Base-by-base conservation (phyloP, 2,888 invertebrate genomes). In the Laothoe populi region DNA sequence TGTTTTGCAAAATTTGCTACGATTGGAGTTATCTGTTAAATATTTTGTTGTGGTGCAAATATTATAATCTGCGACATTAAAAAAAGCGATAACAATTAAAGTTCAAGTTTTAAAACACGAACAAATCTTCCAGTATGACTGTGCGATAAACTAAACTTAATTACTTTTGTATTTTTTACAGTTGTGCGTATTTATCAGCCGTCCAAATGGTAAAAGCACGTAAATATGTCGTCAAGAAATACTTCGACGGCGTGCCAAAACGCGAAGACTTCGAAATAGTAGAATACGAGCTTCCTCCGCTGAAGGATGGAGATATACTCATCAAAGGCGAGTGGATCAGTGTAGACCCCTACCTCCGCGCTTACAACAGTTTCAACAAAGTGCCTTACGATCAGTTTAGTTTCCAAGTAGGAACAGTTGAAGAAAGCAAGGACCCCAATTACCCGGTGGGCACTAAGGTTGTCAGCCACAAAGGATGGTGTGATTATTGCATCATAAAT, bases 381-480 rank as follows among this genome's bases (percentile, higher is more conserved):
- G n/a, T 62, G 13, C 64, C 64, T 1, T 66, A 63, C 13, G 63
- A 59, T 31, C 64, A 66, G 23, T 67, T 49, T 16, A 49, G 63
- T 4, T 60, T 31, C 19, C 48, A 62, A 70, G 72, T 81, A 1
- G 81, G 71, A 7, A 49, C 65, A 73, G 94, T 96, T 8, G 76
- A 94, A 49, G 60, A 66, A n/a, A 62, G 62, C 2, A 64, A 57
- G 62, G 42, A 66, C 35, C 64, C 86, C 0, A 80, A 94, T 1
- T 96, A 86, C 78, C 94, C 95, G 4, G 93, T 94, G 8, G 95
- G 95, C 0, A 88, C 90, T 59, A 82, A 90, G 72, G 87, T 96
- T 0, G 84, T 95, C 0, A 94, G 94, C 1, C 83, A 93, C 68
- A 88, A 94, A 63, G 96, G 96, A 8, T 96, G 96, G 96, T 86